Evolutionary conservation across 2,888 invertebrate genomes (phyloP).

Genomic region (Monopis laevigella): DNA sequence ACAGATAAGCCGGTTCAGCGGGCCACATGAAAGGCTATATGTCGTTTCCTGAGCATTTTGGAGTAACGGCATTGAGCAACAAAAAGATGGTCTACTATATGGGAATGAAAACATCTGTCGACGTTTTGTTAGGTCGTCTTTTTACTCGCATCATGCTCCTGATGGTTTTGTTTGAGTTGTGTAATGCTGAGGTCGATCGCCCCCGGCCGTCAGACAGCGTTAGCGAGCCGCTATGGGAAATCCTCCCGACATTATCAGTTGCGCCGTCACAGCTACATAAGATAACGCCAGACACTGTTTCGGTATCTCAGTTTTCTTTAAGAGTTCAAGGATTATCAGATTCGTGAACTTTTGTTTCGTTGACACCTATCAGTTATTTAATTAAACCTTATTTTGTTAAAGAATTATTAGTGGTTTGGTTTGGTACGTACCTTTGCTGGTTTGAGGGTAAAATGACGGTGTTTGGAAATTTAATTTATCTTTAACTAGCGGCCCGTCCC

Average conservation of each 20-base stretch:
- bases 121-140: constrained; percentile 37
- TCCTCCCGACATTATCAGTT: constrained; percentile 28
- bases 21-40: constrained; percentile 55
- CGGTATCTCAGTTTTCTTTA: no score
- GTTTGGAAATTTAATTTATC: no score
- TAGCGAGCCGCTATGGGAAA: constrained; percentile 14
- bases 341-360: not conserved
- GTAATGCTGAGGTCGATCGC: constrained; percentile 42
- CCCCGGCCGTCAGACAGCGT: constrained; percentile 19
- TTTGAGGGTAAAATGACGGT: no score
- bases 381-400: not conserved
- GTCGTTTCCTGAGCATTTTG: constrained; percentile 46
- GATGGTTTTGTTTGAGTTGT: constrained; percentile 39
- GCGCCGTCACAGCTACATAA: constrained; percentile 5
- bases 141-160: constrained; percentile 37
- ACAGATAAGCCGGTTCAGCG: constrained; percentile 50
- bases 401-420: not conserved
- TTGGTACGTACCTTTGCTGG: not conserved
- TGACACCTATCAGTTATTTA: not conserved
- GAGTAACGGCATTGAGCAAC: constrained; percentile 50
- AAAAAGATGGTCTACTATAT: constrained; percentile 46
- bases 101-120: constrained; percentile 60
- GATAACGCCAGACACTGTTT: constrained; percentile 6
- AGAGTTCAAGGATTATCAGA: no score
- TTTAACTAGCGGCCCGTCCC: no score